Evolutionary conservation across 2,113 vertebrate species (phyloP).

Genomic region (Scortum barcoo): DNA sequence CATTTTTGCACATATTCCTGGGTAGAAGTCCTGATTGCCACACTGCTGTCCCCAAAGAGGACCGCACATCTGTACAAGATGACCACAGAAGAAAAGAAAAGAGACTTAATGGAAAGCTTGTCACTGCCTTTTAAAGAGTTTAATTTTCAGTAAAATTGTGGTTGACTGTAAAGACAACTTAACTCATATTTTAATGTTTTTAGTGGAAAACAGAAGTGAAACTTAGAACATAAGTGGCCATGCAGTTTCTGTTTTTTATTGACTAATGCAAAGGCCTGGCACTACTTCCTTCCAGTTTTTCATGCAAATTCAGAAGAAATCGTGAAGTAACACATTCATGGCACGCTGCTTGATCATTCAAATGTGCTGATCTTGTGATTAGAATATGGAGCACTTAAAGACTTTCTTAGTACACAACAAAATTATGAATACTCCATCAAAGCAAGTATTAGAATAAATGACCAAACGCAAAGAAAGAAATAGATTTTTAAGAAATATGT

Average conservation of each 20-base stretch:
- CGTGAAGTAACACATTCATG: neutral
- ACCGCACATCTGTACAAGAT: constrained; percentile 88
- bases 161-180: neutral
- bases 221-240: neutral
- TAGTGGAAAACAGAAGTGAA: neutral
- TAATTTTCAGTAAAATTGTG: neutral
- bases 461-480: neutral
- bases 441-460: neutral
- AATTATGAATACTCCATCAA: neutral
- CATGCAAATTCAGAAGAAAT: neutral
- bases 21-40: constrained; percentile 89
- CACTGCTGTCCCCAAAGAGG: constrained; percentile 94
- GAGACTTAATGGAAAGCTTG: neutral
- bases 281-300: neutral
- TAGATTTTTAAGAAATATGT: neutral
- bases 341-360: neutral
- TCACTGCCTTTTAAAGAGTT: constrained; percentile 4
- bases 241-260: neutral
- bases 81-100: constrained; percentile 29
- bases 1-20: constrained; percentile 89
- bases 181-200: neutral
- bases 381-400: neutral
- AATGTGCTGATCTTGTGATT: neutral
- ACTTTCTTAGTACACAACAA: neutral
- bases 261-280: neutral